phyloP scores from a whole-genome alignment of 2,113 vertebrate species.

The Tachysurus fulvidraco region DNA sequence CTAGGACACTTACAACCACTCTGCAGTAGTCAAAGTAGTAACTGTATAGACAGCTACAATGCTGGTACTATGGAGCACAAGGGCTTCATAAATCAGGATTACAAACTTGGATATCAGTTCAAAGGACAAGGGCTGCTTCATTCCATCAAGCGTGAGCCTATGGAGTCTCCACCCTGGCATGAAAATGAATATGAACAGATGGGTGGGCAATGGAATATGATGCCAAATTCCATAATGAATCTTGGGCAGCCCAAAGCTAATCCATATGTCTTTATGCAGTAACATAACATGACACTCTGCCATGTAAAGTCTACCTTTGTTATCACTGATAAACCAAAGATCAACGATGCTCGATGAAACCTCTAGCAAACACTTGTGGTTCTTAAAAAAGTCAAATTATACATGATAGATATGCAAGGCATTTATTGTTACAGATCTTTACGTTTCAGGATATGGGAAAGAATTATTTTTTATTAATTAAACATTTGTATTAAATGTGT shows the following conservation, averaged over 20 bases:
- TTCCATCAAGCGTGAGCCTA: slow-evolving; percentile 86
- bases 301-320: background rate
- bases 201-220: slow-evolving; percentile 70
- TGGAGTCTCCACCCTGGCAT: slow-evolving; percentile 81
- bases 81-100: slow-evolving; percentile 71
- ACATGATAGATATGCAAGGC: background rate
- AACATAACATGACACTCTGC: background rate
- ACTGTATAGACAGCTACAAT: slow-evolving; percentile 70
- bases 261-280: slow-evolving; percentile 74
- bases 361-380: background rate
- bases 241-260: slow-evolving; percentile 66
- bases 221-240: slow-evolving; percentile 69
- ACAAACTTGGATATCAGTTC: slow-evolving; percentile 75
- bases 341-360: background rate
- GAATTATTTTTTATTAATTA: slow-evolving; percentile 58
- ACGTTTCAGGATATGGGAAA: slow-evolving; percentile 61
- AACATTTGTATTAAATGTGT: slow-evolving; percentile 54
- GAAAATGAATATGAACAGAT: slow-evolving; percentile 66
- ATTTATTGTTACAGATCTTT: slow-evolving; percentile 43
- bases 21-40: slow-evolving; percentile 64
- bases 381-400: background rate
- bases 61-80: slow-evolving; percentile 68
- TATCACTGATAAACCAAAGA: slow-evolving; percentile 11
- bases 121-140: slow-evolving; percentile 78
- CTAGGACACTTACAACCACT: slow-evolving; percentile 72